A percentile compares a stretch with the other conserved stretches of the same genome.
phyloP scores from a whole-genome alignment of 2,113 vertebrate species.

The Coturnix japonica region DNA sequence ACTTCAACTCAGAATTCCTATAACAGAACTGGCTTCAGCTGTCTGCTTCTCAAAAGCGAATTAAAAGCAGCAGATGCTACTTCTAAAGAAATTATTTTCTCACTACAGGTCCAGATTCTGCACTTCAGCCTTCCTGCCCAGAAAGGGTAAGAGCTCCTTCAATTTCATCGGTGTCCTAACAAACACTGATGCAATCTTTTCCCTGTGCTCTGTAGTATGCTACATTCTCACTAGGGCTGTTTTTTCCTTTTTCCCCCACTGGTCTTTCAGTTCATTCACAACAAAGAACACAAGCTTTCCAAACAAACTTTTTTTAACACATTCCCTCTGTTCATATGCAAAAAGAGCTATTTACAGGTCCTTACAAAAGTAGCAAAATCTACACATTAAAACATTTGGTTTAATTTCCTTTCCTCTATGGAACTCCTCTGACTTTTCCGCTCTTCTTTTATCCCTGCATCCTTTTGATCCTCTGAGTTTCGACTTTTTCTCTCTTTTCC shows the following conservation, averaged over 20 bases:
- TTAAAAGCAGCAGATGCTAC: not conserved
- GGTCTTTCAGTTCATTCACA: not conserved
- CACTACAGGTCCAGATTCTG: not conserved
- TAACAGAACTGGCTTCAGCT: not conserved
- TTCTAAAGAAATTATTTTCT: not conserved
- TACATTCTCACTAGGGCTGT: not conserved
- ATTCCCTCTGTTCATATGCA: slow-evolving; percentile 34
- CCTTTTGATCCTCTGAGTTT: not conserved
- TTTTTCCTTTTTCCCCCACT: not conserved
- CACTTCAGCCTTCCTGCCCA: not conserved
- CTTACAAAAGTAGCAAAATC: not conserved
- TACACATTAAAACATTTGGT: not conserved
- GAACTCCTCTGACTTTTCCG: slow-evolving; percentile 2
- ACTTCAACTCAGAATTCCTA: not conserved
- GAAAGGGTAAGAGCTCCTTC: not conserved
- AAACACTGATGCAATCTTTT: not conserved
- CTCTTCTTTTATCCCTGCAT: not conserved
- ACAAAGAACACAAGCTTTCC: not conserved
- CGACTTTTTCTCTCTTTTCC: not conserved
- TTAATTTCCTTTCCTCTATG: not conserved
- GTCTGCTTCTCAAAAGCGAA: not conserved
- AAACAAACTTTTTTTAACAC: not conserved
- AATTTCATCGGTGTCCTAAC: not conserved
- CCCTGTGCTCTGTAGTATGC: not conserved
- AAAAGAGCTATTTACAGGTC: slow-evolving; percentile 31